Evolutionary conservation across 2,113 vertebrate genomes (phyloP).

Genomic region (Stegastes partitus): DNA sequence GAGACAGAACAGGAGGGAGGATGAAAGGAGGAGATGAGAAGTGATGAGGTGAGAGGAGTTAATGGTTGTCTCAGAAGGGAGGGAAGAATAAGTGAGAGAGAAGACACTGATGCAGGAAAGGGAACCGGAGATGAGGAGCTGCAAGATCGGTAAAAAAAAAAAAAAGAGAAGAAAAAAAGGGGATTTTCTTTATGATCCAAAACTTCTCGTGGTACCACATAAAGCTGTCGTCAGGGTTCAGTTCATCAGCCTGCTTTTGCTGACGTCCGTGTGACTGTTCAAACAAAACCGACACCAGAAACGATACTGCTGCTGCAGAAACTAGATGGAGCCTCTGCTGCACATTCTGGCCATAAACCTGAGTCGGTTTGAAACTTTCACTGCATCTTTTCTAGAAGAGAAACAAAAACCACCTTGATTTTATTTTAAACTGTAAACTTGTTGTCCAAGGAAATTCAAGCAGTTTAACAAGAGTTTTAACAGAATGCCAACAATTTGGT

Average conservation of each 20-base stretch:
- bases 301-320: no score
- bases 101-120: conserved; percentile 5
- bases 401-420: no score
- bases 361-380: no score
- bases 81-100: conserved; percentile 37
- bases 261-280: neutral
- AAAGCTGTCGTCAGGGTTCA: neutral
- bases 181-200: neutral
- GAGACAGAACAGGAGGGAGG: conserved; percentile 41
- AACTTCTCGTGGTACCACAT: neutral
- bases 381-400: no score
- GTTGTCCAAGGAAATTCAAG: no score
- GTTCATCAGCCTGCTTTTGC: neutral
- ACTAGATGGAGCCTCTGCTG: neutral
- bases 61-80: conserved; percentile 26
- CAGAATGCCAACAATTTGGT: no score
- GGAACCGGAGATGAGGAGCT: conserved; percentile 3
- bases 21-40: conserved; percentile 50
- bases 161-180: neutral
- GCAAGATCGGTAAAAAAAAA: no score
- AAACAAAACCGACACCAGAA: no score
- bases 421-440: no score
- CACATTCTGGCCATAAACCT: no score
- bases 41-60: conserved; percentile 59
- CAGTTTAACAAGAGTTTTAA: no score